Evolutionary conservation across 2,888 invertebrate genomes (phyloP).

Genomic region (Hedychridium roseum): DNA sequence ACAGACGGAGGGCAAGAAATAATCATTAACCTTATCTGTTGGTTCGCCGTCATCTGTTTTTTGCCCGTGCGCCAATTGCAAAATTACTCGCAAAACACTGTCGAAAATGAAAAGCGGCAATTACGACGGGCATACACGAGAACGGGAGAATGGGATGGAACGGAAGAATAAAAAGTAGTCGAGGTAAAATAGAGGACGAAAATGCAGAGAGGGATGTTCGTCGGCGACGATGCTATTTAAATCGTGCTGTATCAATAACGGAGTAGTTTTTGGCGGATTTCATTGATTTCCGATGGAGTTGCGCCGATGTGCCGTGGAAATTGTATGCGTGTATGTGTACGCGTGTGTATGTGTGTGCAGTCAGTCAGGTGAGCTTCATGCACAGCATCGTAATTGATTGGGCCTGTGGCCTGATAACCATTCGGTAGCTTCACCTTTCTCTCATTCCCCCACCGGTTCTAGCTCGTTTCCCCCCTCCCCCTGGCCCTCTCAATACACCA

Average conservation of each 20-base stretch:
- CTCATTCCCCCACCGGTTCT: slow-evolving; percentile 9
- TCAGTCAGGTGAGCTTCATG: slow-evolving; percentile 38
- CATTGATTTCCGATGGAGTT: slow-evolving; percentile 59
- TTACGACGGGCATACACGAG: too few relatives aligned
- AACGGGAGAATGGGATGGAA: too few relatives aligned
- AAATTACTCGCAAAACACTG: too few relatives aligned
- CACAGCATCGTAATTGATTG: slow-evolving; percentile 57
- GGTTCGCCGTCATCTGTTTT: too few relatives aligned
- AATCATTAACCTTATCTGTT: too few relatives aligned
- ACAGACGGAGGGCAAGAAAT: too few relatives aligned
- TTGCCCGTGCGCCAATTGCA: too few relatives aligned
- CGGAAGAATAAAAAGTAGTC: too few relatives aligned
- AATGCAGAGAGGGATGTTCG: too few relatives aligned
- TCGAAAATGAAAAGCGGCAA: too few relatives aligned
- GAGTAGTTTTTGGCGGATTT: slow-evolving; percentile 54
- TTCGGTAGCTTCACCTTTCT: slow-evolving; percentile 38
- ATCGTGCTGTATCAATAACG: slow-evolving; percentile 56
- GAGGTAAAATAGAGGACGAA: too few relatives aligned
- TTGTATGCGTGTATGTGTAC: neutral
- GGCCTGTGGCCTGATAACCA: slow-evolving; percentile 56
- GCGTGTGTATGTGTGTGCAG: neutral
- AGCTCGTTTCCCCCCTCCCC: neutral
- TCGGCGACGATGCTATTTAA: slow-evolving; percentile 48
- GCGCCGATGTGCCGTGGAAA: slow-evolving; percentile 40
- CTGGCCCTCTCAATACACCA: neutral